Conservation (phyloP, 2,888 invertebrate species). For the Amphimallon solstitiale region DNA sequence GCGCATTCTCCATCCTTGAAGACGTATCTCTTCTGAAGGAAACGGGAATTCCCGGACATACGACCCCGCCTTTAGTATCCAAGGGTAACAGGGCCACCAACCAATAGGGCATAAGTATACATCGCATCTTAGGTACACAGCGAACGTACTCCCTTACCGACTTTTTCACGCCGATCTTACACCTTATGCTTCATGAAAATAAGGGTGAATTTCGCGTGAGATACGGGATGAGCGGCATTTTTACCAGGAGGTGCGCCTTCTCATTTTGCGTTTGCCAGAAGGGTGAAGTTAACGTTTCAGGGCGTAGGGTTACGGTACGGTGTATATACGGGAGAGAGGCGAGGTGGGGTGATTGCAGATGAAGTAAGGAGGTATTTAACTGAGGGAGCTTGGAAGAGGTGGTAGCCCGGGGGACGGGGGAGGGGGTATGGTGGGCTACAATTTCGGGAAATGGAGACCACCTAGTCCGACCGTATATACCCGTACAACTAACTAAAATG, state of each 20-base stretch:
- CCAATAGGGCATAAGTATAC: slow-evolving; percentile 62
- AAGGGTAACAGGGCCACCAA: slow-evolving; percentile 58
- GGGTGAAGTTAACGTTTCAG: slow-evolving; percentile 56
- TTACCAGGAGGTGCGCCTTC: slow-evolving; percentile 48
- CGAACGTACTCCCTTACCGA: slow-evolving; percentile 35
- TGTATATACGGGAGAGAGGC: slow-evolving; percentile 10
- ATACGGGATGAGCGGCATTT: slow-evolving; percentile 53
- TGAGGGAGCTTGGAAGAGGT: slow-evolving; percentile 18
- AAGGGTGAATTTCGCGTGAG: slow-evolving; percentile 59
- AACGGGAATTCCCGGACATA: slow-evolving; percentile 8
- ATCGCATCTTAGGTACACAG: slow-evolving; percentile 58
- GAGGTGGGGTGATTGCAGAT: slow-evolving; percentile 41
- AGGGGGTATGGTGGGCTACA: neutral
- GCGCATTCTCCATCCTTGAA: slow-evolving; percentile 24
- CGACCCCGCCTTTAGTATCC: slow-evolving; percentile 52
- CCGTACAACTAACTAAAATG: slow-evolving; percentile 34
- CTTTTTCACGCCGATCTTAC: slow-evolving; percentile 55
- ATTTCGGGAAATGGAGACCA: neutral
- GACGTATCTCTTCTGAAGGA: slow-evolving; percentile 8
- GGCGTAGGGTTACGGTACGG: slow-evolving; percentile 39
- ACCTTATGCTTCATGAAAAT: slow-evolving; percentile 38
- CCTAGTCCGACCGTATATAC: neutral
- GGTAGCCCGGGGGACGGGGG: neutral
- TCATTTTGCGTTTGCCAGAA: slow-evolving; percentile 26
- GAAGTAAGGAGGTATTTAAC: slow-evolving; percentile 40